Evolutionary conservation across 2,888 invertebrate genomes (phyloP), one percentile per base, ranked within the genome.

Genomic region (Coenonympha arcania): DNA sequence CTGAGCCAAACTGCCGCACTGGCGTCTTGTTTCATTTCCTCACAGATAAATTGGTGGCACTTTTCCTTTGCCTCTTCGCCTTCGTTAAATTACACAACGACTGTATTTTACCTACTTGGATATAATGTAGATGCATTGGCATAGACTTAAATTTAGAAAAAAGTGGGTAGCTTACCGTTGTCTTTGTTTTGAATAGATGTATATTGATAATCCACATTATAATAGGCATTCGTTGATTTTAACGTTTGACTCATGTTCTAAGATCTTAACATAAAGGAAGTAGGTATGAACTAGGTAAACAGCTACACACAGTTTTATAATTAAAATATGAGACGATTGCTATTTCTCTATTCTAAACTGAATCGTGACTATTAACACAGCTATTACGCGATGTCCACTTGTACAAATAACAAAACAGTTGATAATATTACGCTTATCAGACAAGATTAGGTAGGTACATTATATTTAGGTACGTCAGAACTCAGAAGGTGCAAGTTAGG

Each of bases 181-280:
- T 79, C 74, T 62, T 74, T 79, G 56, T 64, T 76, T 59, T 74
- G 72, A 46, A 83, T 70, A 28, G 71, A 69, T 18, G 72, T 70
- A 55, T 84, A 84, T 55, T 77, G 74, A 61, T 81, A 83, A 58
- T 79, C 76, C 30, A 78, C 75, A 56, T 70, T 81, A 43, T 81
- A 79, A 60, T 82, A 82, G 5, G 73, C 76, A 63, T 72, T 76
- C 11, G 69, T 62, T 18, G 71, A 68, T 55, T 73, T 71, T 48
- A 60, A 60, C 33, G 65, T 64, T 60, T 69, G 69, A 50, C 65
- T 67, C 78, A 79, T n/a, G 18, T 42, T 3, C 6, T 30, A 19
- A 18, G n/a, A 2, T n/a, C n/a, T n/a, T n/a, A n/a, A n/a, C n/a
- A n/a, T n/a, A n/a, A n/a, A n/a, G n/a, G n/a, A n/a, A n/a, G n/a